These are phyloP conservation scores for Lysandra coridon DNA, from an alignment of 2,888 invertebrate genomes.

Conservation along the genomic window DNA sequence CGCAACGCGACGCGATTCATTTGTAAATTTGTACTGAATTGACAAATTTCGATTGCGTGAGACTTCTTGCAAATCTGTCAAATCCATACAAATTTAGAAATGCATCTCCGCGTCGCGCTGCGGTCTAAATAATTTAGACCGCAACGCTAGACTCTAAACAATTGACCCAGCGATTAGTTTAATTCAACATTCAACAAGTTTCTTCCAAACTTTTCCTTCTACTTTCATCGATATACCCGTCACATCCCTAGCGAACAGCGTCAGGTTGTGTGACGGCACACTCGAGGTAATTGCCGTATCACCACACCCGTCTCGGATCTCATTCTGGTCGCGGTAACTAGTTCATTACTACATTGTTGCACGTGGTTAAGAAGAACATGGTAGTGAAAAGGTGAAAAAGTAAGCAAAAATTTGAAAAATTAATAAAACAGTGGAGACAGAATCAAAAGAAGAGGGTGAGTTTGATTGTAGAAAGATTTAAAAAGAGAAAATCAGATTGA, in stretches of 20 bases:
- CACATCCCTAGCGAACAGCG: slow-evolving; percentile 53
- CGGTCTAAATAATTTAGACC: no score
- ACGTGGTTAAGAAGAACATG: background rate
- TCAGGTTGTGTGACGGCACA: slow-evolving; percentile 66
- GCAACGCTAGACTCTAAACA: no score
- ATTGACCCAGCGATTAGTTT: no score
- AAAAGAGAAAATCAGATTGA: background rate
- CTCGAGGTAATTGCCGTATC: slow-evolving; percentile 73
- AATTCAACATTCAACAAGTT: background rate
- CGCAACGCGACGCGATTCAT: no score
- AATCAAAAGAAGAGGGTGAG: no score
- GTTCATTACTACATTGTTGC: slow-evolving; percentile 39
- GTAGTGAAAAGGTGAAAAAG: background rate
- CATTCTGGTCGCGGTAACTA: slow-evolving; percentile 46
- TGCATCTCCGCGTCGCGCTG: no score
- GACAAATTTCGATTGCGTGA: no score
- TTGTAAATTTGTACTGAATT: no score
- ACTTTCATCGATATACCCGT: slow-evolving; percentile 37
- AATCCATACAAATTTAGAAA: no score
- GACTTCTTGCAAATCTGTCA: no score
- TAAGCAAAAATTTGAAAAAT: background rate
- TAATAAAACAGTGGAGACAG: no score
- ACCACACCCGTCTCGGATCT: slow-evolving; percentile 50
- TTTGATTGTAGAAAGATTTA: no score
- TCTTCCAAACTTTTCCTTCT: background rate